A percentile compares a stretch with the other conserved stretches of the same genome.
These are phyloP conservation scores for Amazona vittata DNA, from an alignment of 2,113 vertebrate species.

Conservation along the genomic window DNA sequence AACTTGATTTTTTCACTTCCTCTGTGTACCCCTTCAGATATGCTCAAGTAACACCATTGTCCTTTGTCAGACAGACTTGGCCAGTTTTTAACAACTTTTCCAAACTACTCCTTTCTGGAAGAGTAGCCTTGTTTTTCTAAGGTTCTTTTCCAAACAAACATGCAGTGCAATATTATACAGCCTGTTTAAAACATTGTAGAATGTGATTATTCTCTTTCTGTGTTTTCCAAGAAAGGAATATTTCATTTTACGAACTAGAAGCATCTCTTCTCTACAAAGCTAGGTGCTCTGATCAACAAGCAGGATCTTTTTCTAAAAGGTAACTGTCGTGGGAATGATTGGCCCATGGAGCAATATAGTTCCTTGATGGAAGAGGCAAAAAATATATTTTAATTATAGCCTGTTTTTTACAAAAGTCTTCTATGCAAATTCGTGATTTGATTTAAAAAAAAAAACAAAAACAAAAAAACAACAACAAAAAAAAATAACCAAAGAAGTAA, in stretches of 20 bases:
- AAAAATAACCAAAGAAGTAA: not conserved
- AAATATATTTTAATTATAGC: not conserved
- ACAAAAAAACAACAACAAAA: not conserved
- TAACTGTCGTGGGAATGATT: not conserved
- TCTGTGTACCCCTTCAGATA: not conserved
- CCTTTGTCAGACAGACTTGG: not conserved
- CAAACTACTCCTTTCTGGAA: not conserved
- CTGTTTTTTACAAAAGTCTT: not conserved
- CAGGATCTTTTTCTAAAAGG: not conserved
- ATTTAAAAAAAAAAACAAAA: not conserved
- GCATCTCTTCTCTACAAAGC: not conserved
- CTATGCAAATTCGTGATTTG: not conserved
- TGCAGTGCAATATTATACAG: not conserved
- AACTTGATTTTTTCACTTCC: not conserved
- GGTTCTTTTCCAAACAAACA: not conserved
- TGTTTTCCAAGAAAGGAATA: not conserved
- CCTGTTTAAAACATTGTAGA: not conserved
- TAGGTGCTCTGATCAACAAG: not conserved
- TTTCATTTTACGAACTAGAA: not conserved
- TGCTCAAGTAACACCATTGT: not conserved
- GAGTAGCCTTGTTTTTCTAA: not conserved
- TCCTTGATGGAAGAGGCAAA: not conserved
- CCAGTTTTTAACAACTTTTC: not conserved
- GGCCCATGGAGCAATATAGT: not conserved
- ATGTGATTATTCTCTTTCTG: not conserved